phyloP scores from a whole-genome alignment of 2,113 vertebrate genomes.

The Oreochromis aureus region DNA sequence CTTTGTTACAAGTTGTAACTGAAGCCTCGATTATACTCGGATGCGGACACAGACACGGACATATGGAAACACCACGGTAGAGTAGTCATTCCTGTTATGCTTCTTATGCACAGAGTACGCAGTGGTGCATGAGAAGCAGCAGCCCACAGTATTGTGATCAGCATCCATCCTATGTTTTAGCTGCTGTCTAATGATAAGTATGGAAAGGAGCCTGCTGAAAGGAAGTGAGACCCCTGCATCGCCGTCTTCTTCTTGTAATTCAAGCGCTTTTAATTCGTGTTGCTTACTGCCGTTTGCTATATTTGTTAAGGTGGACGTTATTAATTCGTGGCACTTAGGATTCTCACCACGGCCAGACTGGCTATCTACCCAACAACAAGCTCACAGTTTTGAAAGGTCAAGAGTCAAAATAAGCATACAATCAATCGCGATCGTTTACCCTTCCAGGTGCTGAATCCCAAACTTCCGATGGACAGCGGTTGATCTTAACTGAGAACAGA shows the following conservation, averaged over 20 bases:
- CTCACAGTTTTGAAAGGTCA: not conserved
- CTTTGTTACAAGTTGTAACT: not conserved
- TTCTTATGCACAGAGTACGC: not conserved
- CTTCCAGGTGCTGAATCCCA: not conserved
- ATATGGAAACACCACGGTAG: not conserved
- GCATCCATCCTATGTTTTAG: not conserved
- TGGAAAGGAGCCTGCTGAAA: not conserved
- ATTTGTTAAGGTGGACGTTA: not conserved
- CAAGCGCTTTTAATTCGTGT: not conserved
- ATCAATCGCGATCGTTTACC: not conserved
- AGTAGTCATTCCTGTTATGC: not conserved
- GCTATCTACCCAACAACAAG: not conserved
- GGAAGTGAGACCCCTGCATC: not conserved
- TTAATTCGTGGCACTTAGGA: not conserved
- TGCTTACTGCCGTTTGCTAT: not conserved
- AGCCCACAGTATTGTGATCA: not conserved
- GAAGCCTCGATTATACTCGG: not conserved
- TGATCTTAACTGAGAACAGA: not conserved
- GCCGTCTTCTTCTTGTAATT: fast-evolving
- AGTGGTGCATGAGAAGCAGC: not conserved
- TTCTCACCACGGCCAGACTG: not conserved
- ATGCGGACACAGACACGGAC: not conserved
- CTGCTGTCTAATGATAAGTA: not conserved
- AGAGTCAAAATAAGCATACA: not conserved
- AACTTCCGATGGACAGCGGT: not conserved